Evolutionary conservation across 2,888 invertebrate genomes (phyloP).

Genomic region (Polydrusus cervinus): DNA sequence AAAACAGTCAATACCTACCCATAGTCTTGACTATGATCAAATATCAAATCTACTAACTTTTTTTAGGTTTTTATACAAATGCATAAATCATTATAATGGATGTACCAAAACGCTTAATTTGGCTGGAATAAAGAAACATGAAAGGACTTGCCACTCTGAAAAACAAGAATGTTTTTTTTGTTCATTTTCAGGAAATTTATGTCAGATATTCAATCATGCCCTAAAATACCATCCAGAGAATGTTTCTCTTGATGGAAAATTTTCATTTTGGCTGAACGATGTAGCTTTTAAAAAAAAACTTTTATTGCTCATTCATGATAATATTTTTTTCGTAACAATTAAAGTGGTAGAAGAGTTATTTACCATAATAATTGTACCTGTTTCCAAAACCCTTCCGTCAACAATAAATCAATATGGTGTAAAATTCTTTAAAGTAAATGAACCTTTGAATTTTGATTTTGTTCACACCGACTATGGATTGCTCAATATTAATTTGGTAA

Average conservation of each 20-base stretch:
- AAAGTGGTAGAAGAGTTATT: not conserved
- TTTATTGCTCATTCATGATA: not conserved
- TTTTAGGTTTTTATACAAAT: slow-evolving; percentile 11
- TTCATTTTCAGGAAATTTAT: slow-evolving; percentile 12
- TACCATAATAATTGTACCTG: not conserved
- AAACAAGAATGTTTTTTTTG: slow-evolving; percentile 6
- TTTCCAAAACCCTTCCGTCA: not conserved
- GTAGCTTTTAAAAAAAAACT: not conserved
- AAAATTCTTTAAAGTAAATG: not conserved
- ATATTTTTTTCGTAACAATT: not conserved
- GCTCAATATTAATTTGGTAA: not conserved
- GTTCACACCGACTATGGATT: slow-evolving; percentile 7
- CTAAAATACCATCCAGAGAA: slow-evolving; percentile 2
- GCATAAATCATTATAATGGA: slow-evolving; percentile 4
- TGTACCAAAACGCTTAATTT: not conserved
- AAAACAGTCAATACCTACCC: no score
- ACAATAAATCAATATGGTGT: slow-evolving; percentile 8
- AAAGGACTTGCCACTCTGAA: not conserved
- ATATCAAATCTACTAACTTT: no score
- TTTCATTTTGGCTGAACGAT: not conserved
- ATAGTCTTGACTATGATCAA: no score
- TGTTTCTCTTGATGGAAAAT: not conserved
- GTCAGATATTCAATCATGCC: not conserved
- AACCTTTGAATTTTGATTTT: not conserved
- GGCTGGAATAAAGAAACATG: not conserved